Evolutionary conservation across 2,888 invertebrate genomes (phyloP), one percentile per base, ranked within the genome.

Genomic region (Megamerina dolium): DNA sequence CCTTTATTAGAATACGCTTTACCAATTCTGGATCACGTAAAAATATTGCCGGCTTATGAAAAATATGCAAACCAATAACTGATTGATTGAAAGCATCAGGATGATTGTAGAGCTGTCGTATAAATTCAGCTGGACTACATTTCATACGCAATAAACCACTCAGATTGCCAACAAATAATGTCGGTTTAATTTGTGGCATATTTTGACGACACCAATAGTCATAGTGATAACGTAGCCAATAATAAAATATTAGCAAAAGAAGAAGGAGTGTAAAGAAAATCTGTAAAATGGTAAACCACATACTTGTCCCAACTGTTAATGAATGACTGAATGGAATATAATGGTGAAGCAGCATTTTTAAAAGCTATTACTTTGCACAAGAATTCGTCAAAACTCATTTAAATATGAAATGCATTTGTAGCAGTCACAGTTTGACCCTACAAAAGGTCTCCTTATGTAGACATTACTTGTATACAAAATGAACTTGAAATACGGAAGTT

Each of bases 11-110:
- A 4, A 76, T 49, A 2, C 63, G 56, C 46, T 75, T 75, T 0
- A 75, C 56, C 12, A 76, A 43, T 3, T 68, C 72, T 0, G 73
- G 74, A 54, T 76, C 74, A 2, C 72, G 64, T 0, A 72, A 29
- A 3, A 75, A 45, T 12, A 76, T 37, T 1, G 66, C 66, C 0
- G 76, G 74, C 13, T 67, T 70, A 48, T 75, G 66, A 41, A 75
- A 72, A 2, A 75, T 64, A 60, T 70, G 57, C 54, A 74, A 50
- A 56, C 76, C 63, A 49, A 63, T 61, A 49, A 75, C 47, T 26
- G 70, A 53, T 41, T 55, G 43, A 54, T 66, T 44, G 52, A 51
- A 21, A 5, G 57, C 54, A 23, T 47, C 26, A 9, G 63, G 54
- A 55, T 70, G 53, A 35, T 70, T 57, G 44, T 75, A 75, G 1